phyloP scores from a whole-genome alignment of 2,888 invertebrate genomes.

The Anagyrus pseudococci region DNA sequence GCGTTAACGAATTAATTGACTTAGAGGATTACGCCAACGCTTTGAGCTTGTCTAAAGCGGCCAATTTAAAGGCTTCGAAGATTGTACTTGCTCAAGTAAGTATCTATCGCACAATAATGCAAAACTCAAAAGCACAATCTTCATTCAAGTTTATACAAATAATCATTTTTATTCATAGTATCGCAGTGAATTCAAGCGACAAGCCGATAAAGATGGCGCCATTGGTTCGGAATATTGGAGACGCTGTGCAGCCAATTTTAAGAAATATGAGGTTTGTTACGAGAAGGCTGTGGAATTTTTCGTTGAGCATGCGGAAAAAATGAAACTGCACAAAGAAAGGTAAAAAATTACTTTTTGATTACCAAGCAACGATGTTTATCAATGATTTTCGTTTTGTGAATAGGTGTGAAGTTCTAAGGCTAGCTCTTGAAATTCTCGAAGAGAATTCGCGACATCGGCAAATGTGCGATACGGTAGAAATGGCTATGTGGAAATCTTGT shows the following conservation, averaged over 20 bases:
- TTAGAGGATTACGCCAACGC: constrained; percentile 67
- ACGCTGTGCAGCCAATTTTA: constrained; percentile 70
- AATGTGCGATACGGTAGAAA: constrained; percentile 54
- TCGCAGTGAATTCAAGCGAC: constrained; percentile 60
- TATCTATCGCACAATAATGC: background rate
- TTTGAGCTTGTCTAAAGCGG: constrained; percentile 65
- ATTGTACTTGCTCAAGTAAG: constrained; percentile 56
- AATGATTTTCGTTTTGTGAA: constrained; percentile 4
- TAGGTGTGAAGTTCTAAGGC: constrained; percentile 54
- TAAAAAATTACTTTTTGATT: constrained; percentile 30
- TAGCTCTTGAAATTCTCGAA: constrained; percentile 53
- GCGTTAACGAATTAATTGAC: constrained; percentile 65
- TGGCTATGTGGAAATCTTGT: constrained; percentile 61
- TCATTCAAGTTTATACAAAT: constrained; percentile 1
- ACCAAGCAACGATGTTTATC: background rate
- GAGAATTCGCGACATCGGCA: constrained; percentile 46
- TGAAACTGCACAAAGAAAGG: constrained; percentile 57
- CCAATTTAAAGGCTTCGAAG: constrained; percentile 48
- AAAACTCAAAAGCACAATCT: background rate
- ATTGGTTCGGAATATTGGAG: constrained; percentile 63
- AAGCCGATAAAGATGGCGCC: constrained; percentile 57
- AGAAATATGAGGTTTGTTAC: constrained; percentile 68
- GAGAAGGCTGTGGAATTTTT: constrained; percentile 72
- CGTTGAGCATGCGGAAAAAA: constrained; percentile 65
- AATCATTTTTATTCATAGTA: constrained; percentile 41